Evolutionary conservation across 2,797 vertebrate genomes (phyloP), one percentile per base, ranked within the genome.

Genomic region (Oryzias sinensis): DNA sequence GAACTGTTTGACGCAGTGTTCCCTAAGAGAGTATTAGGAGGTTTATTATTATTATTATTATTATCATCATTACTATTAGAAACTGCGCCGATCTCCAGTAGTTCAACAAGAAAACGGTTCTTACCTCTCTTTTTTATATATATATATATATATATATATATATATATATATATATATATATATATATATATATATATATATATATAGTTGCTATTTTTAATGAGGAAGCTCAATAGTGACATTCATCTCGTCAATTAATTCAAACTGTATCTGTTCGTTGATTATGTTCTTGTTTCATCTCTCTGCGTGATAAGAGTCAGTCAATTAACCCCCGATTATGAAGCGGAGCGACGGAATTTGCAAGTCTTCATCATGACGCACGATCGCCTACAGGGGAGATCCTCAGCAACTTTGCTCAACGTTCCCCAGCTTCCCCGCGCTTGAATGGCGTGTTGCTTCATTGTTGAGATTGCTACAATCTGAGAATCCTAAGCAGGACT

Each of bases 401-500:
- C 81, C 82, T 70, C 66, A 63, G 79, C 65, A 88, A 89, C 87
- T 88, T 87, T 77, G 69, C 61, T 64, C 65, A 80, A 78, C 68
- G 72, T 55, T 82, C 78, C 71, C 75, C 47, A 68, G 66, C 66
- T 81, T 81, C 77, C 74, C 77, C 73, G 77, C 71, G 40, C 75
- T 53, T 90, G 86, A 90, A 90, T 88, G 81, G 79, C 81, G 82
- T 72, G 82, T 80, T 79, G 77, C 71, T 58, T 87, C 82, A 87
- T 90, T 90, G 86, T 90, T 88, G 79, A 79, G 66, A 82, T 70
- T 65, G 76, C 76, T 80, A 87, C 87, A 87, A 79, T 81, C 82
- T 70, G 85, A 87, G 87, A 87, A 91, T 89, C 83, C 81, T 82
- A 90, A 90, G 69, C 68, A 86, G 83, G 83, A 66, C 72, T 63